Evolutionary conservation across 2,888 invertebrate species (phyloP).

Genomic region (Athetis lepigone): DNA sequence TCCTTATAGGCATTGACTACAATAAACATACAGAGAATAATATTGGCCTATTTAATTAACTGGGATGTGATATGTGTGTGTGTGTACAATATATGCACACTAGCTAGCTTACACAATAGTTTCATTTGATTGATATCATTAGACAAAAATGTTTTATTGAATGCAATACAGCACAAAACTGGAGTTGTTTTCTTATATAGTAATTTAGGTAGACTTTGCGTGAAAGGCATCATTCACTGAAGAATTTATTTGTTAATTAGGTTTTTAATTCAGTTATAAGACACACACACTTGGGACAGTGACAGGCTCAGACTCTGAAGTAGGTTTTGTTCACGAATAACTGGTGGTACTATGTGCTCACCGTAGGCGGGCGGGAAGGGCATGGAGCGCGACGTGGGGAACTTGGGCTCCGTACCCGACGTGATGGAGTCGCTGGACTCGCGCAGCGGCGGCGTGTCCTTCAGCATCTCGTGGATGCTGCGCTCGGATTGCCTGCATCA

Average conservation of each 20-base stretch:
- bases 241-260: not conserved
- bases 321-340: not conserved
- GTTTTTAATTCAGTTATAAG: not conserved
- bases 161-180: slow-evolving; percentile 5
- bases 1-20: no score
- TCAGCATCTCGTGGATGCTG: slow-evolving; percentile 96
- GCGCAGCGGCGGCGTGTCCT: slow-evolving; percentile 95
- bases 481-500: slow-evolving; percentile 90
- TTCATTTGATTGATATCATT: slow-evolving; percentile 23
- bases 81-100: not conserved
- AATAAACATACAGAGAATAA: no score
- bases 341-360: slow-evolving; percentile 59
- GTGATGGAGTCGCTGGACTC: slow-evolving; percentile 94
- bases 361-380: slow-evolving; percentile 93
- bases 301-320: not conserved
- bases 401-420: slow-evolving; percentile 93
- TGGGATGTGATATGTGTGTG: not conserved
- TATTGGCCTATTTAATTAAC: not conserved
- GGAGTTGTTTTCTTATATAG: slow-evolving; percentile 6
- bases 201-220: not conserved
- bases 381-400: slow-evolving; percentile 92
- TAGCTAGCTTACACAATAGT: no score
- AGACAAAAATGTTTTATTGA: not conserved
- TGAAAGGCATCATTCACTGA: slow-evolving; percentile 2
- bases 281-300: not conserved